Evolutionary conservation across 2,797 vertebrate species (phyloP).

Genomic region (Neosalanx taihuensis): DNA sequence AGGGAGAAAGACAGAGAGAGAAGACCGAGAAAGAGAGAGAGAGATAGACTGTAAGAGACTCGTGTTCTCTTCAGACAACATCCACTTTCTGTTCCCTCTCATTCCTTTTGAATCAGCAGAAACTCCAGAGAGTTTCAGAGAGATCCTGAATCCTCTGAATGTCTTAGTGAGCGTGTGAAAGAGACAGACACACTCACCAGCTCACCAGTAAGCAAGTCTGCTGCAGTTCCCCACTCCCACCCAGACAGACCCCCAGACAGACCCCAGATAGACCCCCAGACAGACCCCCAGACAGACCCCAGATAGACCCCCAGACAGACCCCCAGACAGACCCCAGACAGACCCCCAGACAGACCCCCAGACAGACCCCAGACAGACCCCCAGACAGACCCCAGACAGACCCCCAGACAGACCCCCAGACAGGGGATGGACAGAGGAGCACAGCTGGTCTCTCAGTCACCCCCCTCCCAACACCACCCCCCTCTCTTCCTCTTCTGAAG

Average conservation of each 20-base stretch:
- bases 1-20: too few relatives aligned
- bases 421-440: constrained; percentile 64
- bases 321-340: constrained; percentile 27
- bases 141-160: too few relatives aligned
- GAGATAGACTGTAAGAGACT: too few relatives aligned
- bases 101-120: too few relatives aligned
- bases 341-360: too few relatives aligned
- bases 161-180: neutral
- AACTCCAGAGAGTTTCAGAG: too few relatives aligned
- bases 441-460: constrained; percentile 65
- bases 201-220: neutral
- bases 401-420: neutral
- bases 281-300: constrained; percentile 27
- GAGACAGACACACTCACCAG: constrained; percentile 41
- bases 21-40: too few relatives aligned
- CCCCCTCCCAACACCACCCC: constrained; percentile 11
- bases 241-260: constrained; percentile 34
- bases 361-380: constrained; percentile 15
- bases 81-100: too few relatives aligned
- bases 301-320: constrained; percentile 3
- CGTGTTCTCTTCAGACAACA: too few relatives aligned
- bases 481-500: constrained; percentile 45
- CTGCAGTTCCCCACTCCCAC: constrained; percentile 6
- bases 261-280: too few relatives aligned
- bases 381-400: constrained; percentile 27